phyloP scores from a whole-genome alignment of 2,797 vertebrate genomes.

The Chaetodon trifasciatus region DNA sequence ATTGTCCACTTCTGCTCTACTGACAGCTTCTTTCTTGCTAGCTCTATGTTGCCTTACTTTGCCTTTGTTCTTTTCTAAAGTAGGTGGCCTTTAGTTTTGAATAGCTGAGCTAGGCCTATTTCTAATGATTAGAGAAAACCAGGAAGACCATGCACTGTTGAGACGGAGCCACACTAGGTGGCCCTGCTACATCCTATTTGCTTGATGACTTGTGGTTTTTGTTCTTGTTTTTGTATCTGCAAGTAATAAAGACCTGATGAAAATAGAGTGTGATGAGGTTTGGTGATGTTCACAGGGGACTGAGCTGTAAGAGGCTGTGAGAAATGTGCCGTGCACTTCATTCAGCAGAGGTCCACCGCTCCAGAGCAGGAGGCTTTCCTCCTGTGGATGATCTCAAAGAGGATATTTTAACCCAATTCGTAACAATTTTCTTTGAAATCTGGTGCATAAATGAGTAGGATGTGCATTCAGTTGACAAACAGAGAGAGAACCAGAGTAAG shows the following conservation, averaged over 20 bases:
- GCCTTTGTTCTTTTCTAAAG: slow-evolving; percentile 72
- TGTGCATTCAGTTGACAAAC: background rate
- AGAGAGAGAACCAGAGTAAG: background rate
- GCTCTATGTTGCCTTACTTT: slow-evolving; percentile 82
- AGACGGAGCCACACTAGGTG: slow-evolving; percentile 62
- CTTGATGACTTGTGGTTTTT: slow-evolving; percentile 71
- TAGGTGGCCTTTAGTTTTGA: slow-evolving; percentile 76
- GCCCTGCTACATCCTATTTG: slow-evolving; percentile 60
- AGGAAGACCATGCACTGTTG: slow-evolving; percentile 82
- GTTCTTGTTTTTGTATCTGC: slow-evolving; percentile 77
- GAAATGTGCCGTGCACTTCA: background rate
- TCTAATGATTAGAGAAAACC: slow-evolving; percentile 62
- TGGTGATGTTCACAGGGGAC: background rate
- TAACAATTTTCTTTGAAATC: background rate
- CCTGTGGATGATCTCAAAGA: background rate
- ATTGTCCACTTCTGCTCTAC: slow-evolving; percentile 79
- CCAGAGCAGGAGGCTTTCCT: background rate
- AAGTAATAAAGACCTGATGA: slow-evolving; percentile 77
- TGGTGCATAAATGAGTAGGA: too few species aligned
- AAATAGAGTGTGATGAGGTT: background rate
- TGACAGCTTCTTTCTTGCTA: slow-evolving; percentile 80
- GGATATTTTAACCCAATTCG: too few species aligned
- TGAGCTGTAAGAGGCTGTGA: background rate
- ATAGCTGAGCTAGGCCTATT: slow-evolving; percentile 65
- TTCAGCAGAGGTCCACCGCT: background rate